phyloP scores from a whole-genome alignment of 2,113 vertebrate species.

The Pungitius pungitius region DNA sequence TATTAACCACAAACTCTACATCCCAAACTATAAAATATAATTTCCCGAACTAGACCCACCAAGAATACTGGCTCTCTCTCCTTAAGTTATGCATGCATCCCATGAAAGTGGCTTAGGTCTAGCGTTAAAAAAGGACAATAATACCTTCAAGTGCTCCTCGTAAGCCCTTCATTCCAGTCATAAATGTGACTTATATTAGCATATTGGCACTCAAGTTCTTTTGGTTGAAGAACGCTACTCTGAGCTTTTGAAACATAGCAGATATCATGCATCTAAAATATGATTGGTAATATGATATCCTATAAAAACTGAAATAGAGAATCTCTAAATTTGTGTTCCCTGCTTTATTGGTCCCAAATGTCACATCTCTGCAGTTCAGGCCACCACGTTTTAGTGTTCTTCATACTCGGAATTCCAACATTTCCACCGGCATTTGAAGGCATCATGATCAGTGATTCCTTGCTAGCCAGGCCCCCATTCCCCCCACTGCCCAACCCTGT shows the following conservation, averaged over 20 bases:
- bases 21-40: neutral
- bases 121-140: constrained; percentile 45
- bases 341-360: constrained; percentile 36
- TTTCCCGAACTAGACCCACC: neutral
- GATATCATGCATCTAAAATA: constrained; percentile 8
- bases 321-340: constrained; percentile 39
- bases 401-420: constrained; percentile 34
- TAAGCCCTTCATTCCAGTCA: constrained; percentile 41
- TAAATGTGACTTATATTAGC: constrained; percentile 38
- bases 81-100: constrained; percentile 36
- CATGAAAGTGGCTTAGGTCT: constrained; percentile 44
- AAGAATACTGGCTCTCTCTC: neutral
- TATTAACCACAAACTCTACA: constrained; percentile 7
- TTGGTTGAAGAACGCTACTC: neutral
- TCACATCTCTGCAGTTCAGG: constrained; percentile 40
- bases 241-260: neutral
- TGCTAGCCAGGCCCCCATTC: constrained; percentile 30
- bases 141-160: constrained; percentile 42
- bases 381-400: constrained; percentile 34
- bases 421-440: constrained; percentile 50
- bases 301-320: constrained; percentile 30
- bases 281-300: constrained; percentile 12
- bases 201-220: constrained; percentile 8
- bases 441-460: constrained; percentile 62
- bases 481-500: constrained; percentile 44